Evolutionary conservation across 2,797 vertebrate genomes (phyloP), one percentile per base, ranked within the genome.

Genomic region (Silurus lanzhouensis): DNA sequence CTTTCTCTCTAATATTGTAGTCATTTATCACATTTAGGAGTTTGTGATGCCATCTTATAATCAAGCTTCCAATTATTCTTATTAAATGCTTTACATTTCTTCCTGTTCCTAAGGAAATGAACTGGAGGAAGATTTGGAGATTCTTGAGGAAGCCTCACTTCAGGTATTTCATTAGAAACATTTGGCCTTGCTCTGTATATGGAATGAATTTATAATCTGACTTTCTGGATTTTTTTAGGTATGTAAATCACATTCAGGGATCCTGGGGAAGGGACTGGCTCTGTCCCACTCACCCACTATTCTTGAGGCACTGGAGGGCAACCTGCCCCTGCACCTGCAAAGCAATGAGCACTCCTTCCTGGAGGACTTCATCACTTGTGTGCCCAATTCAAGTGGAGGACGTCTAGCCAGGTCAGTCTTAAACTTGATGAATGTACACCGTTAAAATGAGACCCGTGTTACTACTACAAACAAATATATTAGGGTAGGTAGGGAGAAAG

Each of bases 301-400:
- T 89, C 90, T 99, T 83, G 98, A 99, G 88, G 98, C 98, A 74
- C 95, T 99, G 6, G 98, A 99, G 90, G 98, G 98, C 88, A 99
- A 94, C 85, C 95, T 99, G 81, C 98, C 98, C 2, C 94, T 99
- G 74, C 98, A 99, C 89, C 96, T 99, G 17, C 98, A 99, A 92
- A 99, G 97, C 92, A 99, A 99, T 1, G 98, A 99, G 86, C 98
- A 99, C 84, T 99, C 98, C 0, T 99, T 99, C 91, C 94, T 99
- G 84, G 98, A 99, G 89, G 98, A 99, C 92, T 99, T 99, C 89
- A 99, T 99, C 91, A 97, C 97, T 58, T 99, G 98, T 90, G 95
- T 99, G 12, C 96, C 97, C 87, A 98, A 94, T 91, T 99, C 98
- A 71, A 99, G 98, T 84, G 98, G 98, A 81, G 98, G 98, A 80